A percentile compares a stretch with the other conserved stretches of the same genome.
Conservation (phyloP, 2,888 invertebrate species). For the Agonum fuliginosum region DNA sequence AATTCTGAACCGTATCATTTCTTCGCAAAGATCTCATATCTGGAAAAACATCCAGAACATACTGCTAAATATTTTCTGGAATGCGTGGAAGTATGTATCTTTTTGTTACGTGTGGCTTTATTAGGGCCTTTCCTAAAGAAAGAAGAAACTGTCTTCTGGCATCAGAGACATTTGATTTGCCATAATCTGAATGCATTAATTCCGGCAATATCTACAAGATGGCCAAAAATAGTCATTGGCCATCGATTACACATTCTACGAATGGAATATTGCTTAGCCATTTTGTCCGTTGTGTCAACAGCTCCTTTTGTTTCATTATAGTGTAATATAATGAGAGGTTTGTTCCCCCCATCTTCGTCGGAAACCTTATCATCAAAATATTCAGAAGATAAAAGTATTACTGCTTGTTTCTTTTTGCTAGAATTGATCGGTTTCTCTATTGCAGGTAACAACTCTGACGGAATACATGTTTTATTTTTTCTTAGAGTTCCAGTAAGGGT, state of each 20-base stretch:
- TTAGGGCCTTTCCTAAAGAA: too few species aligned
- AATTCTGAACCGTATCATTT: too few species aligned
- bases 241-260: conserved; percentile 62
- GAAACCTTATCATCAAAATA: conserved; percentile 59
- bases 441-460: conserved; percentile 53
- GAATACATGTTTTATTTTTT: conserved; percentile 61
- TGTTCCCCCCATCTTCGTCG: conserved; percentile 60
- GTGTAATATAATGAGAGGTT: conserved; percentile 62
- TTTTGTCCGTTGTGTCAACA: conserved; percentile 62
- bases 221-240: conserved; percentile 63
- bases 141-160: too few species aligned
- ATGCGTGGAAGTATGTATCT: too few species aligned
- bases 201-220: conserved; percentile 61
- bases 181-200: conserved; percentile 61
- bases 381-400: conserved; percentile 59
- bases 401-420: conserved; percentile 59
- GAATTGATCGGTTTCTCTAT: conserved; percentile 54
- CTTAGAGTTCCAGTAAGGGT: conserved; percentile 58
- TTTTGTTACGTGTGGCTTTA: too few species aligned
- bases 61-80: too few species aligned
- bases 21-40: too few species aligned
- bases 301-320: conserved; percentile 64
- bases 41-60: too few species aligned
- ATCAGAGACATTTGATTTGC: too few species aligned
- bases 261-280: conserved; percentile 61